Percentiles rank a stretch among this genome's conserved stretches.
Evolutionary conservation across 2,888 invertebrate species (phyloP).

Genomic region (Aleiodes testaceus): DNA sequence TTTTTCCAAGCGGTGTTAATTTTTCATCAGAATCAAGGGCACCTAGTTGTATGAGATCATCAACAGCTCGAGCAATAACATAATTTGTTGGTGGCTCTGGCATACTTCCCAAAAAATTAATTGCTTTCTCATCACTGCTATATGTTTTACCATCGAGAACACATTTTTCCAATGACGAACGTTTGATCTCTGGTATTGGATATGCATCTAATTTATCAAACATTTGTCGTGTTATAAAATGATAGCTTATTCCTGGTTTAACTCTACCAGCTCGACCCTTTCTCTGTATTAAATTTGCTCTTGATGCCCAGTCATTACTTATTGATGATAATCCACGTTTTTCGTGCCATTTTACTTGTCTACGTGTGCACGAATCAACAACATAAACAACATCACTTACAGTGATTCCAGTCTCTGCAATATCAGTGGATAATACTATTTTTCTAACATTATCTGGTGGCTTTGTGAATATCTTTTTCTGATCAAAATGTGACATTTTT

Average conservation of each 20-base stretch:
- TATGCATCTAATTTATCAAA: constrained; percentile 74
- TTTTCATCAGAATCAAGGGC: constrained; percentile 77
- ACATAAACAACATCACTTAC: constrained; percentile 82
- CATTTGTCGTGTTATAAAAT: constrained; percentile 73
- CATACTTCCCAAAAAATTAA: constrained; percentile 77
- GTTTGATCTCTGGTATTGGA: constrained; percentile 79
- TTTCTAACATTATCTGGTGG: constrained; percentile 77
- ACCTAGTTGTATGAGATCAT: constrained; percentile 76
- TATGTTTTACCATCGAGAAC: constrained; percentile 79
- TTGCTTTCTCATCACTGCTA: constrained; percentile 74
- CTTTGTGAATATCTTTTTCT: constrained; percentile 58
- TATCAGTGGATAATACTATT: constrained; percentile 82
- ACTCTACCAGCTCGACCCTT: constrained; percentile 82
- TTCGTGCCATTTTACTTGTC: constrained; percentile 75
- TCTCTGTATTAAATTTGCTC: constrained; percentile 79
- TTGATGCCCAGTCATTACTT: constrained; percentile 78
- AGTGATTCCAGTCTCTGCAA: constrained; percentile 84
- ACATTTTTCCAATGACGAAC: constrained; percentile 77
- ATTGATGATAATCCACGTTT: constrained; percentile 73
- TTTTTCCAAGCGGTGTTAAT: constrained; percentile 78
- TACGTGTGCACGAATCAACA: constrained; percentile 79
- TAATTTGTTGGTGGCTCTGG: constrained; percentile 77
- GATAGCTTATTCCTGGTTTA: constrained; percentile 77
- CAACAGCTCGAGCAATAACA: constrained; percentile 76
- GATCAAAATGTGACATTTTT: constrained; percentile 69